Percentiles rank a stretch among this genome's conserved stretches.
phyloP scores from a whole-genome alignment of 1,140 invertebrate genomes.

The Drosophila lacteicornis region DNA sequence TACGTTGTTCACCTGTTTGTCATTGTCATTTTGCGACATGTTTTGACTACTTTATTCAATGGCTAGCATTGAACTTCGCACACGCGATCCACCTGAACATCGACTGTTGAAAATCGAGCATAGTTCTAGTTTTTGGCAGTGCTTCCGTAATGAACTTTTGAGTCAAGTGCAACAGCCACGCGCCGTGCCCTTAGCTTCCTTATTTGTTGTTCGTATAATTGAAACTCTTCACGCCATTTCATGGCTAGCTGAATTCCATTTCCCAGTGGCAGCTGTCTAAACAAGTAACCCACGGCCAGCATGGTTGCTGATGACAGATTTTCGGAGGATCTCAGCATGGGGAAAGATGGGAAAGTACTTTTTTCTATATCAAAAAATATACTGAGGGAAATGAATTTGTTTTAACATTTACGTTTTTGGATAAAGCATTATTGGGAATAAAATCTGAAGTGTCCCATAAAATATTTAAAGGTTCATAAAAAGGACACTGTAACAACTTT shows the following conservation, averaged over 20 bases:
- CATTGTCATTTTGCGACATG: conserved; percentile 65
- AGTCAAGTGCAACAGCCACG: conserved; percentile 54
- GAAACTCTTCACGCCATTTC: conserved; percentile 51
- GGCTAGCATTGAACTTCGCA: conserved; percentile 57
- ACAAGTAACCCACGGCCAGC: conserved; percentile 49
- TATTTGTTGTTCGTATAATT: conserved; percentile 37
- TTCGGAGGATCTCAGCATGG: neutral
- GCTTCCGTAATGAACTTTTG: conserved; percentile 26
- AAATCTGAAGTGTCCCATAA: no score
- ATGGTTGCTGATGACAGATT: conserved; percentile 25
- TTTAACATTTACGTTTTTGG: neutral
- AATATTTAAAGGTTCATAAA: no score
- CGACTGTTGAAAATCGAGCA: conserved; percentile 11
- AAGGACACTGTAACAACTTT: no score
- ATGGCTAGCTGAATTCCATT: neutral
- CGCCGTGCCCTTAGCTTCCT: neutral
- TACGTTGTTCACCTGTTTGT: conserved; percentile 45
- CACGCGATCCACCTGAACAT: conserved; percentile 30
- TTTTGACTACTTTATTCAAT: conserved; percentile 76
- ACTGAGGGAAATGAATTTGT: neutral
- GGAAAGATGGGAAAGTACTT: conserved; percentile 1
- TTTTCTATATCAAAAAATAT: neutral
- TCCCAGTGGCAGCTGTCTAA: conserved; percentile 66
- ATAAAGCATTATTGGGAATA: no score
- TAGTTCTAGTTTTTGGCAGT: conserved; percentile 3